Base-by-base conservation (phyloP, 2,113 vertebrate species). In the Chionodraco myersi region DNA sequence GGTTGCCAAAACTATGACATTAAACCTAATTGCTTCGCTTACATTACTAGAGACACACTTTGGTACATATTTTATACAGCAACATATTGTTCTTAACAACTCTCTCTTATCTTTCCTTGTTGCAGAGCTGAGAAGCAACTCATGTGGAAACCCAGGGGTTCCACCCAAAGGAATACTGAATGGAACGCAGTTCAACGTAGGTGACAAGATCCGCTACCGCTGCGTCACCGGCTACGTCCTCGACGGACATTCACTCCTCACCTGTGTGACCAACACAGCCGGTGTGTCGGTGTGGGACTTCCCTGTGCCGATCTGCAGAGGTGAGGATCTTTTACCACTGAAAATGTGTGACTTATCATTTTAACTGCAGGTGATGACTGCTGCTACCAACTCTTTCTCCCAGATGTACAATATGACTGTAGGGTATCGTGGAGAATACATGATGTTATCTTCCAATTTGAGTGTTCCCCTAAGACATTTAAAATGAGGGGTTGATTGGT, bases 281-380 rank as follows among this genome's bases (percentile, higher is more conserved):
- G 96, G 96, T 0, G 96, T 97, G 12, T 97, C 98, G 0, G 95
- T 96, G 0, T 99, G 98, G 98, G 98, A 99, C 94, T 99, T 99
- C 77, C 98, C 98, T 0, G 95, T 97, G 77, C 98, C 98, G 26
- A 96, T 98, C 86, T 99, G 98, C 91, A 94, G 97, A 98, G 98
- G 98, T 99, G 92, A 87, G 92, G 15, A 68, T 56, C 18, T 67
- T 68, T 80, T 70, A 54, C 54, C 9, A 44, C 48, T 23, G 7
- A 69, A 61, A 52, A 61, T 48, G 1, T 58, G 11, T 15, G 26
- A 12, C 4, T 53, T 10, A 49, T 64, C 14, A 57, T 72, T 80
- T n/a, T 64, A 62, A 56, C 64, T 60, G 30, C 18, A 72, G 58
- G n/a, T 53, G 4, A 54, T 62, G 11, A 47, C n/a, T 10, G 14